These are phyloP conservation scores for Planiliza haematocheilus DNA, from an alignment of 2,113 vertebrate species.

Conservation along the genomic window DNA sequence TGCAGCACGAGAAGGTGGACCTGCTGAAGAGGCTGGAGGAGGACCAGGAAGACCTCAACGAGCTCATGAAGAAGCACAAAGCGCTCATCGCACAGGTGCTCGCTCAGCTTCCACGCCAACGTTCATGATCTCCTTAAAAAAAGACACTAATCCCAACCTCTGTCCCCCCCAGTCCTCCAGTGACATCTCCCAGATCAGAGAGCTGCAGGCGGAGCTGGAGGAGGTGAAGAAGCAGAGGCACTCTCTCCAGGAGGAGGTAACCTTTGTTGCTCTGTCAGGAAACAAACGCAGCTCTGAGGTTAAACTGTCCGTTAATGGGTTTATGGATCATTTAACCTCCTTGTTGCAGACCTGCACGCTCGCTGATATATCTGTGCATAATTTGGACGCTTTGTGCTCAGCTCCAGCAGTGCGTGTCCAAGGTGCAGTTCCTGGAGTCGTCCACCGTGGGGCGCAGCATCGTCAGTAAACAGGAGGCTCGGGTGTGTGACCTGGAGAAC, in stretches of 20 bases:
- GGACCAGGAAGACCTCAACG: slow-evolving; percentile 95
- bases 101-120: background rate
- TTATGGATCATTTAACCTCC: slow-evolving; percentile 20
- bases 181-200: slow-evolving; percentile 93
- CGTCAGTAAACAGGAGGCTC: slow-evolving; percentile 93
- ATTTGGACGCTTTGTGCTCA: no score
- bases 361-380: background rate
- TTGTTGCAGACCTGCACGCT: slow-evolving; percentile 8
- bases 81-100: slow-evolving; percentile 93
- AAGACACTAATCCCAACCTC: background rate
- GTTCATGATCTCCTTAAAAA: background rate
- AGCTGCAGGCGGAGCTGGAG: slow-evolving; percentile 91
- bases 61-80: slow-evolving; percentile 98
- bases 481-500: slow-evolving; percentile 94
- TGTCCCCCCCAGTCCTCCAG: slow-evolving; percentile 86
- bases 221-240: slow-evolving; percentile 91
- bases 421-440: slow-evolving; percentile 86
- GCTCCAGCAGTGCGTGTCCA: slow-evolving; percentile 86
- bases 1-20: slow-evolving; percentile 89
- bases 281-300: background rate
- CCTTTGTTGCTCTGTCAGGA: background rate
- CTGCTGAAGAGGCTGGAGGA: slow-evolving; percentile 92
- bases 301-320: background rate
- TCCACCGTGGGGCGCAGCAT: slow-evolving; percentile 91
- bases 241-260: slow-evolving; percentile 90